These are phyloP conservation scores for Cyaniris semiargus DNA, from an alignment of 2,888 invertebrate species.

Conservation along the genomic window DNA sequence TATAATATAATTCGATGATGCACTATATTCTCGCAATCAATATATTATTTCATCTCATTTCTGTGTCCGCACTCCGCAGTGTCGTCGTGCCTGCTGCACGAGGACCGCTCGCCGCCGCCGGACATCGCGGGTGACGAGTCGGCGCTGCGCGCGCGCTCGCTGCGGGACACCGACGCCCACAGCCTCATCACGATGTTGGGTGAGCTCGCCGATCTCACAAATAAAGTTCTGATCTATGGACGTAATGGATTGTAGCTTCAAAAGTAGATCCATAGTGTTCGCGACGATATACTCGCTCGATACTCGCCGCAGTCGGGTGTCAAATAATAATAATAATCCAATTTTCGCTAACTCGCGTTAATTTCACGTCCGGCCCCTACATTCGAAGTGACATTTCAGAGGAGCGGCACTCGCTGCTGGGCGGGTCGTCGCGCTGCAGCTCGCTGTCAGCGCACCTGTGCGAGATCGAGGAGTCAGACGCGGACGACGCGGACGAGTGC, in stretches of 20 bases:
- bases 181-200: slow-evolving; percentile 86
- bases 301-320: not conserved
- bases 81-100: slow-evolving; percentile 89
- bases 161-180: slow-evolving; percentile 82
- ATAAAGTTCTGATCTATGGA: not conserved
- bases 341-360: too few relatives aligned
- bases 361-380: too few relatives aligned
- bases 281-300: not conserved
- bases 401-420: slow-evolving; percentile 88
- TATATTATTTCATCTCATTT: not conserved
- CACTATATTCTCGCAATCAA: too few relatives aligned
- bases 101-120: slow-evolving; percentile 84
- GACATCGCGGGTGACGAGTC: slow-evolving; percentile 81
- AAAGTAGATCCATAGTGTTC: not conserved
- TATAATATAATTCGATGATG: too few relatives aligned
- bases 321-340: too few relatives aligned
- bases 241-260: not conserved
- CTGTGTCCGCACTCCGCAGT: slow-evolving; percentile 54
- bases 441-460: slow-evolving; percentile 93
- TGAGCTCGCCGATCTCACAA: slow-evolving; percentile 46
- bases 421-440: slow-evolving; percentile 84
- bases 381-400: slow-evolving; percentile 63
- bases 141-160: slow-evolving; percentile 56
- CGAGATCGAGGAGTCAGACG: slow-evolving; percentile 95
- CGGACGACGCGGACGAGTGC: slow-evolving; percentile 65